Evolutionary conservation across 30 jellyfish, hydroid and myxozoan genomes (phyloP).

Genomic region (Hydra vulgaris): DNA sequence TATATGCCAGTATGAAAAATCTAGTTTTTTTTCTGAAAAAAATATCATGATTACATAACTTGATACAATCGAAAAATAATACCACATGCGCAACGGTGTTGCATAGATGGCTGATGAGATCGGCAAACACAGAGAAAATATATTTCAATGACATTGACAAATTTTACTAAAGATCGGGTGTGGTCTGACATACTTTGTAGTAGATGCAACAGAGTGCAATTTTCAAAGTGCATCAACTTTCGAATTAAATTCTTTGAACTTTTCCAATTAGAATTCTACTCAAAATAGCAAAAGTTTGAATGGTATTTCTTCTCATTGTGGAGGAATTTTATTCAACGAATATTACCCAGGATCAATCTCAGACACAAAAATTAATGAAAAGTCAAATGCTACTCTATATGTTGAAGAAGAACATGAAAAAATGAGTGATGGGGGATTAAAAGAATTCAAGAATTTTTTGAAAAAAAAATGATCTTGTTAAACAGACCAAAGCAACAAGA

Average conservation of each 20-base stretch:
- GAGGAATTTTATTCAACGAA: constrained; percentile 31
- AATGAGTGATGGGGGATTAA: constrained; percentile 43
- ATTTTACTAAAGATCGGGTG: no score
- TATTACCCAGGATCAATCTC: constrained; percentile 46
- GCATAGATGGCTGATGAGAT: no score
- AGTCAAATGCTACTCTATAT: constrained; percentile 27
- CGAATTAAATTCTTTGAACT: constrained; percentile 31
- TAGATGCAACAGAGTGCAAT: constrained; percentile 25
- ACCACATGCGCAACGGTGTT: no score
- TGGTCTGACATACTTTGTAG: constrained; percentile 23
- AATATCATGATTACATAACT: no score
- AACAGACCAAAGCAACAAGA: constrained; percentile 47
- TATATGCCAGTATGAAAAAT: no score
- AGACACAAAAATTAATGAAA: constrained; percentile 32
- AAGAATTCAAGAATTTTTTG: constrained; percentile 30
- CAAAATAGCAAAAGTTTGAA: constrained; percentile 30
- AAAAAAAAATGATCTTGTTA: constrained; percentile 23
- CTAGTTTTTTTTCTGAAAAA: no score
- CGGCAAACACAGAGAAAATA: no score
- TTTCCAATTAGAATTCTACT: constrained; percentile 28
- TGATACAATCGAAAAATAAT: no score
- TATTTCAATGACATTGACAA: no score
- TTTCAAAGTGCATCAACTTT: constrained; percentile 34
- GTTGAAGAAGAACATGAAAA: constrained; percentile 43
- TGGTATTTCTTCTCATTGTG: constrained; percentile 43